Conservation (phyloP, 1,140 invertebrate genomes). For the Ooceraea biroi region DNA sequence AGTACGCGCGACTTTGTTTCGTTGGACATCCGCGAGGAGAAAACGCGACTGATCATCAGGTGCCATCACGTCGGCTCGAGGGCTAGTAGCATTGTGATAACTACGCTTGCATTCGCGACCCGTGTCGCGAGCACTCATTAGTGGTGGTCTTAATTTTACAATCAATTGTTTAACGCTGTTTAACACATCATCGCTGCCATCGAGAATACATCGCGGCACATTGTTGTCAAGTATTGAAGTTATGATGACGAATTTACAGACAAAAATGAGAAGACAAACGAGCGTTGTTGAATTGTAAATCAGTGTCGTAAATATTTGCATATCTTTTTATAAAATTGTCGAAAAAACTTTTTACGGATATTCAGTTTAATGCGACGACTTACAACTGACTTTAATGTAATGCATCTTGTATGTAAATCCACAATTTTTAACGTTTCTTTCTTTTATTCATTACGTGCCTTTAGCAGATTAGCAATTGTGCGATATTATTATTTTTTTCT, state of each 20-base stretch:
- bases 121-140: background rate
- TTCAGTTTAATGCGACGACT: no score
- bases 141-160: background rate
- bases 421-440: background rate
- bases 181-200: background rate
- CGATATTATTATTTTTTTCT: no score
- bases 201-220: background rate
- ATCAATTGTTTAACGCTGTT: background rate
- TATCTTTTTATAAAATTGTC: background rate
- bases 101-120: background rate
- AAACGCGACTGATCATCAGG: background rate
- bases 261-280: background rate
- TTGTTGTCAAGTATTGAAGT: background rate
- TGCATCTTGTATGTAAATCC: background rate
- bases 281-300: background rate
- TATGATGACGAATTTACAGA: background rate
- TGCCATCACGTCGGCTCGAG: background rate
- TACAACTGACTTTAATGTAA: background rate
- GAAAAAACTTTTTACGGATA: background rate
- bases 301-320: background rate
- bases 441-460: conserved; percentile 2
- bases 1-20: no score
- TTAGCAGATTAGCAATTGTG: background rate
- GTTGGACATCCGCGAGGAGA: background rate
- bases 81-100: background rate